Evolutionary conservation across 2,113 vertebrate genomes (phyloP).

Genomic region (Xenus cinereus): DNA sequence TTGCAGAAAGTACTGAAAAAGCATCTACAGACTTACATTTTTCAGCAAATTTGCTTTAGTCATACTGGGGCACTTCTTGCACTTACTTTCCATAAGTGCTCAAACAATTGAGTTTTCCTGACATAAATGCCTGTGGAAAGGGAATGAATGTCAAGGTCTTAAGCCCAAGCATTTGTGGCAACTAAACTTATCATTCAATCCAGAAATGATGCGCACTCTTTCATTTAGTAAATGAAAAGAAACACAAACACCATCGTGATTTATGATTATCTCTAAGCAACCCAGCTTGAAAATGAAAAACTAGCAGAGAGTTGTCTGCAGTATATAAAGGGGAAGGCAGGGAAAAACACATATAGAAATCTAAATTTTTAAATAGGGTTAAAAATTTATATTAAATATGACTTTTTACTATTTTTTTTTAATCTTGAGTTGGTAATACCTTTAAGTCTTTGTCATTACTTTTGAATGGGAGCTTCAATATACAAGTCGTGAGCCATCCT

Average conservation of each 20-base stretch:
- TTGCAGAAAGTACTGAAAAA: not conserved
- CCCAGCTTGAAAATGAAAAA: not conserved
- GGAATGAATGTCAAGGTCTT: not conserved
- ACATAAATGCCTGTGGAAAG: not conserved
- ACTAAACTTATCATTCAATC: not conserved
- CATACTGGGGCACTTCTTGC: not conserved
- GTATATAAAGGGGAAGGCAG: not conserved
- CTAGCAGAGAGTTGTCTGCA: not conserved
- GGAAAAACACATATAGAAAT: not conserved
- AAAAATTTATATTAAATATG: not conserved
- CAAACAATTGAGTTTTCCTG: not conserved
- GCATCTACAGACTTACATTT: not conserved
- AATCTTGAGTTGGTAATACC: not conserved
- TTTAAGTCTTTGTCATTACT: not conserved
- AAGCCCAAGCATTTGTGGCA: not conserved
- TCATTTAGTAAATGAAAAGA: not conserved
- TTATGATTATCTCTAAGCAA: not conserved
- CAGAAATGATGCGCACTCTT: not conserved
- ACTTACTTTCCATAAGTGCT: not conserved
- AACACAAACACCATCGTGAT: not conserved
- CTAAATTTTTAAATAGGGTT: not conserved
- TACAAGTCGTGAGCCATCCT: not conserved
- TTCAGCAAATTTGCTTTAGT: not conserved
- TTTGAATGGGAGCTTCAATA: not conserved
- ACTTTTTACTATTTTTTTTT: not conserved